A percentile compares a stretch with the other conserved stretches of the same genome.
Conservation (phyloP, 1,140 invertebrate genomes). For the Aplysia californica region DNA sequence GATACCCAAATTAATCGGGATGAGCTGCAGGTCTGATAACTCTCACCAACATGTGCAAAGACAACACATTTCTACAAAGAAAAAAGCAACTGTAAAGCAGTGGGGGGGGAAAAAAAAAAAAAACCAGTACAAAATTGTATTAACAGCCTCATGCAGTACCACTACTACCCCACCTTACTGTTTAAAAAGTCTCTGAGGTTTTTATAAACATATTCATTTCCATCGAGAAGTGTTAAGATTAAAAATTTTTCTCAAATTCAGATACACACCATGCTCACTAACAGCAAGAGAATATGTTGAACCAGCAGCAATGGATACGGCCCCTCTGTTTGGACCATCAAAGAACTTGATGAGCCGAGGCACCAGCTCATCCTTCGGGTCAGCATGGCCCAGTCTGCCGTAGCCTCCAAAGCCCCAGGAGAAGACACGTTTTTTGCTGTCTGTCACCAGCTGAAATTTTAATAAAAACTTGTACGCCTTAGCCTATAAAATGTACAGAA, state of each 20-base stretch:
- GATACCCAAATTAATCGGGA: too few relatives aligned
- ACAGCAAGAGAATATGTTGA: conserved; percentile 87
- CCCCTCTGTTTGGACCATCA: conserved; percentile 84
- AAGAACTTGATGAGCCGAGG: conserved; percentile 91
- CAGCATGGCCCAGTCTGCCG: conserved; percentile 90
- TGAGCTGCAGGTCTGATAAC: too few relatives aligned
- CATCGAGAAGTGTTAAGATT: too few relatives aligned
- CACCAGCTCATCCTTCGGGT: conserved; percentile 90
- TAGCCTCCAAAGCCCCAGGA: conserved; percentile 97
- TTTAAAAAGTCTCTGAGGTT: not conserved
- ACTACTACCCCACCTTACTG: not conserved
- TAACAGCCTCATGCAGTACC: not conserved
- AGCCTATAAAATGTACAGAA: too few relatives aligned
- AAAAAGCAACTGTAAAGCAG: not conserved
- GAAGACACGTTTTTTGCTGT: conserved; percentile 86
- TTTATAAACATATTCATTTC: not conserved
- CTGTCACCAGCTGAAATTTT: conserved; percentile 79
- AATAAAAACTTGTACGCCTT: conserved; percentile 3
- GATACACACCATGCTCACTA: conserved; percentile 78
- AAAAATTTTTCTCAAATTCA: not conserved
- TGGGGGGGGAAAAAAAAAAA: not conserved
- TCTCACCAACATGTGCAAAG: too few relatives aligned
- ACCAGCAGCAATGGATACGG: conserved; percentile 83
- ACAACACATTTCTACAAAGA: too few relatives aligned
- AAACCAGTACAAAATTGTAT: not conserved